These are phyloP conservation scores for Thalassophryne amazonica DNA, from an alignment of 2,797 vertebrate species.

Conservation along the genomic window DNA sequence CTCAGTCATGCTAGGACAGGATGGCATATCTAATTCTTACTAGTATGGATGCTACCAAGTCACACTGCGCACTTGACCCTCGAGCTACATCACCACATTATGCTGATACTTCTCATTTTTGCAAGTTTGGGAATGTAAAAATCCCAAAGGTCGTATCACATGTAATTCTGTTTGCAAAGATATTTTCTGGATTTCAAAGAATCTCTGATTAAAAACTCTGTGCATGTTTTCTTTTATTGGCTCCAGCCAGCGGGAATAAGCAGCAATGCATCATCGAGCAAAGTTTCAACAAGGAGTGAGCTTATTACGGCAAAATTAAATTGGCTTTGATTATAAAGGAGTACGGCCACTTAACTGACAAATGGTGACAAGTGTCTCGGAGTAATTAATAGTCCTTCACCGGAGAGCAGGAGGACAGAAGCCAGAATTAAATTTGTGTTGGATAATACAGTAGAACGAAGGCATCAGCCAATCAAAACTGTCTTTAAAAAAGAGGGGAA, in stretches of 20 bases:
- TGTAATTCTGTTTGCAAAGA: no score
- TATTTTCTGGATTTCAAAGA: no score
- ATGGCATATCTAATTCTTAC: no score
- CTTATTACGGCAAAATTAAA: constrained; percentile 6
- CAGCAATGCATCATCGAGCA: neutral
- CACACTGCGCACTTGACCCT: no score
- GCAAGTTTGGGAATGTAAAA: no score
- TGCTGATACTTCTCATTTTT: no score
- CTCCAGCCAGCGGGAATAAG: neutral
- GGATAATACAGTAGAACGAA: constrained; percentile 8
- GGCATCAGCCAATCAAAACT: constrained; percentile 27
- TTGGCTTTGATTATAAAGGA: constrained; percentile 29
- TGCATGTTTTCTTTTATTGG: neutral
- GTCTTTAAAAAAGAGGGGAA: no score
- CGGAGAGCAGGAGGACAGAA: constrained; percentile 7
- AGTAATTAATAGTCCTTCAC: constrained; percentile 43
- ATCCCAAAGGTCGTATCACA: no score
- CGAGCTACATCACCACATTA: no score
- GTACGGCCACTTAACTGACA: constrained; percentile 23
- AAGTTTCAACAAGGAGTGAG: neutral
- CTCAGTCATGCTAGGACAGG: no score
- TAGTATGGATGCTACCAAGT: no score
- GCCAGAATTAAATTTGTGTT: constrained; percentile 18
- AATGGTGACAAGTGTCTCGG: constrained; percentile 27
- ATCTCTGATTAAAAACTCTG: no score